Conservation (phyloP, 2,888 invertebrate species). For the Syritta pipiens region DNA sequence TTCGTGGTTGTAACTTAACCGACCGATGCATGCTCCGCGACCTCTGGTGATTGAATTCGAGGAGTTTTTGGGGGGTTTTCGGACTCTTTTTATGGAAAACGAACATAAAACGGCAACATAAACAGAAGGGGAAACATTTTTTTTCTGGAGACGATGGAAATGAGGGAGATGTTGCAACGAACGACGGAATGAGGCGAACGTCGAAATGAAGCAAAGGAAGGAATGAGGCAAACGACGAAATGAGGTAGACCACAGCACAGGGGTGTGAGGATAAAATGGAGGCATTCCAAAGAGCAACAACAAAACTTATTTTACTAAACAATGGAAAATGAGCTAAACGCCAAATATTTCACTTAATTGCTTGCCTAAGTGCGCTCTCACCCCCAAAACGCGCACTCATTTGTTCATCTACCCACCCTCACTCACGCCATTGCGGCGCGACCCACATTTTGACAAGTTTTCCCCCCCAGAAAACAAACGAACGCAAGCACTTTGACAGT, state of each 20-base stretch:
- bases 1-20: background rate
- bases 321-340: conserved; percentile 58
- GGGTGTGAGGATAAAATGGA: background rate
- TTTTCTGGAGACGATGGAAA: too few relatives aligned
- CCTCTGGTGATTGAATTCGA: conserved; percentile 1
- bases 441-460: conserved; percentile 34
- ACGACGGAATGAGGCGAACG: too few relatives aligned
- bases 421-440: conserved; percentile 12
- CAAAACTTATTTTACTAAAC: conserved; percentile 54
- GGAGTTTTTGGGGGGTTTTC: too few relatives aligned
- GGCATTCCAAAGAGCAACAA: conserved; percentile 33
- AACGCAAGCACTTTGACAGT: conserved; percentile 25
- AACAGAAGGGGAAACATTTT: too few relatives aligned
- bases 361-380: conserved; percentile 49
- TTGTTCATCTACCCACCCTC: conserved; percentile 1
- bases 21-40: conserved; percentile 3
- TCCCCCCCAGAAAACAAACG: background rate
- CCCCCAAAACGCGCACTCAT: background rate
- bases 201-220: too few relatives aligned
- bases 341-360: conserved; percentile 65
- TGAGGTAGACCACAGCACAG: background rate
- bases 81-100: conserved; percentile 2
- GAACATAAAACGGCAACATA: conserved; percentile 2
- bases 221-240: too few relatives aligned
- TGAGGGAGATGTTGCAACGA: too few relatives aligned